Evolutionary conservation across 2,888 invertebrate species (phyloP), one percentile per base, ranked within the genome.

Genomic region (Eurytoma adleriae): DNA sequence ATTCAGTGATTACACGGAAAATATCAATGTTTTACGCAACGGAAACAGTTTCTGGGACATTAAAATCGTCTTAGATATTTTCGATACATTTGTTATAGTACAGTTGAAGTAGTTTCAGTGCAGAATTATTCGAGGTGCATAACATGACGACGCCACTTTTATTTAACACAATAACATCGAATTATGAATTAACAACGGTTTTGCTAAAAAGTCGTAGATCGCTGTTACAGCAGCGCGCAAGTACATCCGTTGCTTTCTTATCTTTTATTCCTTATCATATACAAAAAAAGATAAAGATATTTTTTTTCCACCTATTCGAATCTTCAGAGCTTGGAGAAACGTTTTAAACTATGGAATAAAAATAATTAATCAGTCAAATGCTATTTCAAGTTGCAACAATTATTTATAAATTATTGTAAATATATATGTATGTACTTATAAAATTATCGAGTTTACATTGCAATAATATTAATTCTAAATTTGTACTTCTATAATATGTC

Each of bases 161-260:
- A n/a, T 10, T 27, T 27, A 24, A 18, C 14, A 24, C 54, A 70
- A 50, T 59, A 77, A 77, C 77, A 71, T 71, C 64, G 40, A 62
- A 40, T 54, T 67, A 78, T 59, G 27, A 78, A 68, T 68, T 68
- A 78, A 73, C 59, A 73, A 68, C 73, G 67, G 30, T 14, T 71
- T 68, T 14, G 14, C 68, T 27, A 54, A 73, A 72, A 79, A 68
- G 71, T 78, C 72, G 54, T 64, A 56, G 64, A 70, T 56, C 54
- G 16, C 59, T 30, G 52, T 50, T 76, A 75, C 30, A 62, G 20
- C 20, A 54, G n/a, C n/a, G 18, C 30, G 27, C 27, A 64, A 52
- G 40, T 52, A 68, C 61, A 75, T 27, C 27, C 68, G 75, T 61
- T 59, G 30, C 68, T 68, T 52, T 68, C 27, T 50, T 67, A 57